These are phyloP conservation scores for Encarsia formosa DNA, from an alignment of 2,888 invertebrate genomes.

Conservation along the genomic window DNA sequence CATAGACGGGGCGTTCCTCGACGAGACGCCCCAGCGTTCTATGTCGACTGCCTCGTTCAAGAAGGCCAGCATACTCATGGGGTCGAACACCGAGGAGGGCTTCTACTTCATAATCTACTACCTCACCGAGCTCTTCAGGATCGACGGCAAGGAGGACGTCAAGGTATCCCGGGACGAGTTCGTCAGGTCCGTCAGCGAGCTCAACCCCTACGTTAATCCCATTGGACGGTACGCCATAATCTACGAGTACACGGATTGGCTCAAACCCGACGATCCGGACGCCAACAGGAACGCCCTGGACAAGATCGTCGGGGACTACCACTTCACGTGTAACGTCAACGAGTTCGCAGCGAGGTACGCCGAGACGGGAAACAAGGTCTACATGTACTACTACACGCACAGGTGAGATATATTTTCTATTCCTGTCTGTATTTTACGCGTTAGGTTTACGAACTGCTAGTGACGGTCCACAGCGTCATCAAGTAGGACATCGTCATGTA, in stretches of 20 bases:
- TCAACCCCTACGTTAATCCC: slow-evolving; percentile 80
- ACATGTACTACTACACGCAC: slow-evolving; percentile 87
- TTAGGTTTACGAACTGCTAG: neutral
- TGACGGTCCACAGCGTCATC: neutral
- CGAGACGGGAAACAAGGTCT: slow-evolving; percentile 83
- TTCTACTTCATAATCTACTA: slow-evolving; percentile 93
- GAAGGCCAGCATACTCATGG: slow-evolving; percentile 86
- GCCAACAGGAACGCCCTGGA: slow-evolving; percentile 81
- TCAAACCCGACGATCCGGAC: slow-evolving; percentile 78
- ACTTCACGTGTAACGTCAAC: slow-evolving; percentile 92
- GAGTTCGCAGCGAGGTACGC: slow-evolving; percentile 88
- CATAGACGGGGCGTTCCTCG: slow-evolving; percentile 87
- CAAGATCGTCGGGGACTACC: slow-evolving; percentile 91
- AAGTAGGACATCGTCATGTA: neutral
- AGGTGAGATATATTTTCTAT: too few species aligned
- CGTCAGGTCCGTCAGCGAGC: slow-evolving; percentile 67
- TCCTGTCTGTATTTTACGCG: too few species aligned
- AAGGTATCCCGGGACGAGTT: slow-evolving; percentile 77
- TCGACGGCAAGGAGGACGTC: slow-evolving; percentile 71
- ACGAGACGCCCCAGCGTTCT: slow-evolving; percentile 73
- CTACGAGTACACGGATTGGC: slow-evolving; percentile 90
- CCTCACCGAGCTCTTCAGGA: slow-evolving; percentile 76
- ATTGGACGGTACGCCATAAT: slow-evolving; percentile 82
- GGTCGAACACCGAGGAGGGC: slow-evolving; percentile 90
- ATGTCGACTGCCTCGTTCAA: slow-evolving; percentile 77